A percentile compares a stretch with the other conserved stretches of the same genome.
Evolutionary conservation across 2,888 invertebrate species (phyloP).

Genomic region (Cactoblastis cactorum): DNA sequence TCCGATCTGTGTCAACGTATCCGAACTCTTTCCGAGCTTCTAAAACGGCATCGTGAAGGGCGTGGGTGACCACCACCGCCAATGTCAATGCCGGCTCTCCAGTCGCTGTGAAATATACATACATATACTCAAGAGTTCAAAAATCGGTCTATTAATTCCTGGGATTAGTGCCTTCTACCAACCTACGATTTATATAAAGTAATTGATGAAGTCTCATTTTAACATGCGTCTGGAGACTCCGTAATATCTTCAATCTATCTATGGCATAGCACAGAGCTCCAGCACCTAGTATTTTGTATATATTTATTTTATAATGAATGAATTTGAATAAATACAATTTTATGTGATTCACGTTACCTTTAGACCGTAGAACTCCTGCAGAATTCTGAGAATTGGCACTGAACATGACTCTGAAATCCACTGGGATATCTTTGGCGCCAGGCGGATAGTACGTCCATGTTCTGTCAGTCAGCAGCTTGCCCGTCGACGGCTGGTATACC

Average conservation of each 20-base stretch:
- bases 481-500: conserved; percentile 75
- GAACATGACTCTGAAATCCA: conserved; percentile 82
- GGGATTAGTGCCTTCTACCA: no score
- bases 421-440: conserved; percentile 84
- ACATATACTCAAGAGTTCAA: neutral
- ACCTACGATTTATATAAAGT: no score
- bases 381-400: conserved; percentile 80
- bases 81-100: conserved; percentile 77
- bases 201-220: no score
- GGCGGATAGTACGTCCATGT: conserved; percentile 88
- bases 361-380: conserved; percentile 82
- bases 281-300: no score
- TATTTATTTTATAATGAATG: no score
- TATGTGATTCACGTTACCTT: no score
- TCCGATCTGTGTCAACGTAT: conserved; percentile 72
- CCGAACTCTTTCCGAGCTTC: conserved; percentile 81
- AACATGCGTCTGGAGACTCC: no score
- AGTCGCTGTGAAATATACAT: conserved; percentile 54
- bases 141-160: no score
- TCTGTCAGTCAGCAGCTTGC: conserved; percentile 81
- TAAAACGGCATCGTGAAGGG: conserved; percentile 80
- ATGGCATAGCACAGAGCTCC: neutral
- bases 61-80: conserved; percentile 71
- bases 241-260: no score
- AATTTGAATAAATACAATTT: no score